A percentile compares a stretch with the other conserved stretches of the same genome.
These are phyloP conservation scores for Pristionchus exspectatus DNA, from an alignment of 2,888 invertebrate genomes.

Conservation along the genomic window DNA sequence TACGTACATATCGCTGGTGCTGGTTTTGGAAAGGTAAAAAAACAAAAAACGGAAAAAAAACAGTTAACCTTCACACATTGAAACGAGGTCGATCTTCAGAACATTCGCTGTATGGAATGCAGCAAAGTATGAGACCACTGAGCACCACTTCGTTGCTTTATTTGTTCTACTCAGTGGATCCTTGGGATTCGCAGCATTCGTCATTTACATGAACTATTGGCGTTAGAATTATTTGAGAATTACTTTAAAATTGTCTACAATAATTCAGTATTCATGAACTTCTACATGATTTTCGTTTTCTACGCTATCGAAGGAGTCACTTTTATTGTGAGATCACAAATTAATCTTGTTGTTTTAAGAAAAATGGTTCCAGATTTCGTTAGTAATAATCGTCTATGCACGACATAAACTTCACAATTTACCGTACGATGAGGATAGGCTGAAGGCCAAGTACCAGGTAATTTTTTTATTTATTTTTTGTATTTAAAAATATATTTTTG, in stretches of 20 bases:
- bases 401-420: background rate
- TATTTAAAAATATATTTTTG: too few relatives aligned
- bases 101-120: conserved; percentile 7
- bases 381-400: background rate
- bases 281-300: background rate
- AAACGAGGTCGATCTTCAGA: background rate
- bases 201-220: background rate
- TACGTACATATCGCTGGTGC: background rate
- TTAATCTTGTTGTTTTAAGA: background rate
- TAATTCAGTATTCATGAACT: background rate
- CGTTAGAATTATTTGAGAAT: background rate
- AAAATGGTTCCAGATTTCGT: background rate
- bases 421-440: background rate
- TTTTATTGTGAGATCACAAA: background rate
- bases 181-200: background rate
- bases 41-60: too few relatives aligned
- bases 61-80: too few relatives aligned
- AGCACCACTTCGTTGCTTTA: background rate
- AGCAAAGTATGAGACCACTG: background rate
- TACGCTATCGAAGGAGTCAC: background rate
- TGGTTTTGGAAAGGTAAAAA: conserved; percentile 16
- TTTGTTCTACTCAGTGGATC: background rate
- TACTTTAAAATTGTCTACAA: background rate
- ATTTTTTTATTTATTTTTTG: background rate
- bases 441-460: background rate